phyloP scores from a whole-genome alignment of 2,113 vertebrate genomes.

The Acanthochromis polyacanthus region DNA sequence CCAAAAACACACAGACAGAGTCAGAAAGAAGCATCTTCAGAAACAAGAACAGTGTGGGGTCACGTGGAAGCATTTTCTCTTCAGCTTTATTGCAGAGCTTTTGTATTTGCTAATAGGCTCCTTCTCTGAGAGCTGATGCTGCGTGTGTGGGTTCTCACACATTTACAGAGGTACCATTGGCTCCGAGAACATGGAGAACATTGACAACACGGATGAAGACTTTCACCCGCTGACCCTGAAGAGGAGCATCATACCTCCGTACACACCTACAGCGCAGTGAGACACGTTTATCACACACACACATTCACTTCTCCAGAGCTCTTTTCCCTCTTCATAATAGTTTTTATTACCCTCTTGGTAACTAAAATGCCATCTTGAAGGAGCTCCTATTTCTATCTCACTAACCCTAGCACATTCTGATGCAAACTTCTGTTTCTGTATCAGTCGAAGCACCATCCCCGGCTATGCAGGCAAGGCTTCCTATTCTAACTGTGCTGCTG shows the following conservation, averaged over 20 bases:
- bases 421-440: constrained; percentile 53
- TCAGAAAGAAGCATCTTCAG: too few relatives aligned
- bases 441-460: constrained; percentile 84
- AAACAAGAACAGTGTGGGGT: too few relatives aligned
- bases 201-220: constrained; percentile 74
- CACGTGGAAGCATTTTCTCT: not conserved
- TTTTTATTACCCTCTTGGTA: not conserved
- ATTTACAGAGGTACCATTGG: constrained; percentile 78
- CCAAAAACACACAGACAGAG: not conserved
- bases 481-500: constrained; percentile 81
- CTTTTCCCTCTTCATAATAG: not conserved
- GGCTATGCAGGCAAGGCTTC: constrained; percentile 86
- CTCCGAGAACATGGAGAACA: constrained; percentile 78
- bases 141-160: constrained; percentile 21
- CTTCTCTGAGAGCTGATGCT: constrained; percentile 17
- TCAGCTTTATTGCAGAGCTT: not conserved
- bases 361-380: not conserved
- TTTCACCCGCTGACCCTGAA: constrained; percentile 72
- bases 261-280: constrained; percentile 70
- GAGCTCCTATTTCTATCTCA: not conserved
- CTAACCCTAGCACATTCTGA: not conserved
- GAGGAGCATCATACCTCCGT: constrained; percentile 50
- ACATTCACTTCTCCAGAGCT: not conserved
- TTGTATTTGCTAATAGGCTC: too few relatives aligned
- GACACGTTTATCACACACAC: constrained; percentile 18